These are phyloP conservation scores for Rhinolophus sinicus DNA, from an alignment of 2,113 vertebrate species.

Conservation along the genomic window DNA sequence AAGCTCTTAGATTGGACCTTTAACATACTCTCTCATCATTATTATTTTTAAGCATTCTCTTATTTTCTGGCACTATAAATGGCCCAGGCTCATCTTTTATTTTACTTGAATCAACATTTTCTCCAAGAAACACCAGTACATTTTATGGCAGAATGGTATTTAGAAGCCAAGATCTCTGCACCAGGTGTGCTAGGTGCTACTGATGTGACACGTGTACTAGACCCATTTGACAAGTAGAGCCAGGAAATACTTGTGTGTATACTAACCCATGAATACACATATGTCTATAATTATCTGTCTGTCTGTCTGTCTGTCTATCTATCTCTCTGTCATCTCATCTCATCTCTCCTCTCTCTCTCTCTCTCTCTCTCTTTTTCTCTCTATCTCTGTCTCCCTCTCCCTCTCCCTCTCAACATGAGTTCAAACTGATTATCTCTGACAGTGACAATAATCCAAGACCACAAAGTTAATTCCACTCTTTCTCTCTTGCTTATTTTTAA, in stretches of 20 bases:
- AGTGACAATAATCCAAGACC: neutral
- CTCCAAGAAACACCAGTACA: neutral
- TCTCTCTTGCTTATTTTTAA: constrained; percentile 12
- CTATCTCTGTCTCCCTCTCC: no score
- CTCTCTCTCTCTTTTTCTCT: no score
- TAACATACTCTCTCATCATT: neutral
- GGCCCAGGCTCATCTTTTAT: neutral
- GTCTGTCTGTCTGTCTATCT: neutral
- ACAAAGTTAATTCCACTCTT: neutral
- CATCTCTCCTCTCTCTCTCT: no score
- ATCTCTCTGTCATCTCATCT: neutral
- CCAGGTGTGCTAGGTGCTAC: neutral
- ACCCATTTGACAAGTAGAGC: neutral
- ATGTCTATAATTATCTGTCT: neutral
- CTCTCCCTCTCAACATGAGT: neutral
- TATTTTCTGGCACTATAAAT: neutral
- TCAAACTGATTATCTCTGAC: neutral
- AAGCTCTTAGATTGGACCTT: neutral
- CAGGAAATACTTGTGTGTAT: neutral
- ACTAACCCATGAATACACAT: neutral
- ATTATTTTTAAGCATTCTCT: neutral
- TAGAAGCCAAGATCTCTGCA: neutral
- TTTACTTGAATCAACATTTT: constrained; percentile 25
- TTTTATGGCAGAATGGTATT: neutral
- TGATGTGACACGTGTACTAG: neutral